Conservation (phyloP, 2,797 vertebrate species). For the Hydrophis major region DNA sequence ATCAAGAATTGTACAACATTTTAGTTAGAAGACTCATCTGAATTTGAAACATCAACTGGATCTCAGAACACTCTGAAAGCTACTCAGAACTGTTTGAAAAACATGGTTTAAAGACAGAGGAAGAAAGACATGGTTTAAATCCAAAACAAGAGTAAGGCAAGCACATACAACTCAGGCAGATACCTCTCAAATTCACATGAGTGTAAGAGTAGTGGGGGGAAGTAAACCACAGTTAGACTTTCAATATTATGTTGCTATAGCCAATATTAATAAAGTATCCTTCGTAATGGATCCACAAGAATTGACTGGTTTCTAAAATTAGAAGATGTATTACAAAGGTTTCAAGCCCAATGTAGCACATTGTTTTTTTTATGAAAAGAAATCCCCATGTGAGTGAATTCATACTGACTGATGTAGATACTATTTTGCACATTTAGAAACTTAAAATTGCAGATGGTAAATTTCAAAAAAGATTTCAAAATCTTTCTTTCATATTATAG, state of each 20-base stretch:
- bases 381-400: neutral
- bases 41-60: neutral
- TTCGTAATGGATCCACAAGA: neutral
- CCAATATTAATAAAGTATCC: neutral
- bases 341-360: neutral
- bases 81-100: neutral
- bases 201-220: neutral
- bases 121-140: neutral
- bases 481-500: neutral
- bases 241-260: neutral
- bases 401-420: neutral
- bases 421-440: neutral
- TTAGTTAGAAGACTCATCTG: neutral
- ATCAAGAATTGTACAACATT: neutral
- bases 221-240: neutral
- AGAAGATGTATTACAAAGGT: neutral
- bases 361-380: neutral
- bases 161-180: neutral
- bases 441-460: neutral
- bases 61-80: neutral
- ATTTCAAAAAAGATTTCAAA: neutral
- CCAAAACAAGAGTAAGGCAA: neutral
- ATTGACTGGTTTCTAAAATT: neutral
- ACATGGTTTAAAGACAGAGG: neutral
- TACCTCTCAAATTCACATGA: neutral